Evolutionary conservation across 53 echinoderm and acorn worm species (phyloP).

Genomic region (Luidia sarsii): DNA sequence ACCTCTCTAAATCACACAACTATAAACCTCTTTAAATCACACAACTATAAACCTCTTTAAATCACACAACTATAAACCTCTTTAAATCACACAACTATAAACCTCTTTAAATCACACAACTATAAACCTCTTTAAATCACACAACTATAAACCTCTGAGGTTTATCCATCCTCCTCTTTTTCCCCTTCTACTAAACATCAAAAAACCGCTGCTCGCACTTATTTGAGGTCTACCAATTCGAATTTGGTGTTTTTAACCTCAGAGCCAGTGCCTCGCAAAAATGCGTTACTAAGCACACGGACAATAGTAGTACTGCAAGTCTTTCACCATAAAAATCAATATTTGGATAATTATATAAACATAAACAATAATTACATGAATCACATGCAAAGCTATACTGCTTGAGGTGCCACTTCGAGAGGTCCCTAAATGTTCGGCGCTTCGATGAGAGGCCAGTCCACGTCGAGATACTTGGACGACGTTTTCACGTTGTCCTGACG

Average conservation of each 20-base stretch:
- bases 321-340: too few species aligned
- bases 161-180: slow-evolving; percentile 1
- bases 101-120: background rate
- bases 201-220: background rate
- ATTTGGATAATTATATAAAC: too few species aligned
- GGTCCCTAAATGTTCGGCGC: background rate
- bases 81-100: background rate
- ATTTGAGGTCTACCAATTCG: slow-evolving; percentile 11
- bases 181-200: slow-evolving; percentile 1
- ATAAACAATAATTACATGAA: too few species aligned
- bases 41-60: background rate
- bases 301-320: too few species aligned
- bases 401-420: too few species aligned
- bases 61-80: background rate
- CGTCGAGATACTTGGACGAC: background rate
- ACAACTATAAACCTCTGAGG: slow-evolving; percentile 16
- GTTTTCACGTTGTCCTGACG: background rate
- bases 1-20: too few species aligned
- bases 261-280: slow-evolving; percentile 5
- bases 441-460: slow-evolving; percentile 15
- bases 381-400: too few species aligned
- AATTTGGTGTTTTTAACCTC: slow-evolving; percentile 8
- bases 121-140: background rate
- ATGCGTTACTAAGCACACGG: too few species aligned
- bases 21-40: background rate